A percentile compares a stretch with the other conserved stretches of the same genome.
Evolutionary conservation across 1,140 invertebrate genomes (phyloP).

Genomic region (Diorhabda carinulata): DNA sequence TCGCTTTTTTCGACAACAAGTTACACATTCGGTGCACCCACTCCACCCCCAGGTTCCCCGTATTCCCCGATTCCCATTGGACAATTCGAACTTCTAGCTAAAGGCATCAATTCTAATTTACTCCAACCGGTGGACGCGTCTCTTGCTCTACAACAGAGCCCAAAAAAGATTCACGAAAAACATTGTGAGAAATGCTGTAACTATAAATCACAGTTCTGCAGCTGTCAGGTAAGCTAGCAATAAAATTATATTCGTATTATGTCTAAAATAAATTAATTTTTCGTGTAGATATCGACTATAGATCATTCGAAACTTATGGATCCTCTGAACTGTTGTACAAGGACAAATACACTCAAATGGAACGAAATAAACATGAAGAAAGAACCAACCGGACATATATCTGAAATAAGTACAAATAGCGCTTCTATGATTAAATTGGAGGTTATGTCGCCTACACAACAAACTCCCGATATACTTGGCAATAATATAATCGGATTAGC

Average conservation of each 20-base stretch:
- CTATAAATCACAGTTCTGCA: conserved; percentile 36
- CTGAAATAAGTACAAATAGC: conserved; percentile 61
- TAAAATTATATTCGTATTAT: no score
- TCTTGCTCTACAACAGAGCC: conserved; percentile 29
- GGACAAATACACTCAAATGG: conserved; percentile 58
- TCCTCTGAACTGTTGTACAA: conserved; percentile 47
- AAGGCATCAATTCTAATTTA: conserved; percentile 46
- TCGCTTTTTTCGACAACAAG: conserved; percentile 59
- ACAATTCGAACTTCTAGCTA: conserved; percentile 59
- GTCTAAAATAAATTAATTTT: no score
- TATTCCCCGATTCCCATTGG: conserved; percentile 62
- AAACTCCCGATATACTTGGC: conserved; percentile 28
- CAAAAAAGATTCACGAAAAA: conserved; percentile 40
- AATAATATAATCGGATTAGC: conserved; percentile 29
- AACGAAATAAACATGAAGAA: conserved; percentile 54
- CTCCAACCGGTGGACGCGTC: conserved; percentile 40
- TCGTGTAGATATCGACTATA: conserved; percentile 17
- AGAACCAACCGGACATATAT: conserved; percentile 59
- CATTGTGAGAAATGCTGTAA: conserved; percentile 44
- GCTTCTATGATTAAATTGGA: conserved; percentile 53
- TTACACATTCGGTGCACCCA: conserved; percentile 63
- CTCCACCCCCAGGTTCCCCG: conserved; percentile 63
- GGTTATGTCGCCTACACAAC: conserved; percentile 49
- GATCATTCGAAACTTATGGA: conserved; percentile 23
- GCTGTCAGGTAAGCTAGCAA: conserved; percentile 22